Conservation (phyloP, 2,113 vertebrate genomes). For the Semnornis frantzii region DNA sequence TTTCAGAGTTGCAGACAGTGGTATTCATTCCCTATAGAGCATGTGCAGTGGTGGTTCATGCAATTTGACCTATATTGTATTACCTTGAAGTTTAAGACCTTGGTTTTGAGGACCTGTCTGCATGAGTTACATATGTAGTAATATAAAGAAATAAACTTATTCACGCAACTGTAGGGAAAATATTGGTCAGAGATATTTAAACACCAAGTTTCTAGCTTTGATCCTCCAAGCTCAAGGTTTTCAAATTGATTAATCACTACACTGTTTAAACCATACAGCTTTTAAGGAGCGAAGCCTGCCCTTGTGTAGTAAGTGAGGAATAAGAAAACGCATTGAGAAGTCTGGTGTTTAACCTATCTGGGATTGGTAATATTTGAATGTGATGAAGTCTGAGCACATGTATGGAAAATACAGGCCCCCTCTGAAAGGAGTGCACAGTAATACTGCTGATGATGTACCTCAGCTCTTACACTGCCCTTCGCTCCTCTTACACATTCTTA, state of each 20-base stretch:
- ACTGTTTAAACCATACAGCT: conserved; percentile 7
- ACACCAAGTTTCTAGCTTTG: background rate
- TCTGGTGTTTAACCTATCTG: background rate
- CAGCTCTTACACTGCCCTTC: background rate
- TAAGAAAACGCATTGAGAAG: background rate
- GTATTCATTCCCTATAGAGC: background rate
- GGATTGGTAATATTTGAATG: background rate
- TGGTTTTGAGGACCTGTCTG: background rate
- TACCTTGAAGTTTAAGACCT: background rate
- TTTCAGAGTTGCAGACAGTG: background rate
- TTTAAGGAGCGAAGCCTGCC: background rate
- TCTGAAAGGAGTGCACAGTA: background rate
- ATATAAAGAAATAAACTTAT: background rate
- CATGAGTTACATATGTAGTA: background rate
- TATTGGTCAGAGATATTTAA: background rate
- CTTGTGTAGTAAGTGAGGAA: background rate
- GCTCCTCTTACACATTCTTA: background rate
- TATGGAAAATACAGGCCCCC: background rate
- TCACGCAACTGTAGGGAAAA: background rate
- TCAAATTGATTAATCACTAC: conserved; percentile 30
- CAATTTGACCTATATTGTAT: background rate
- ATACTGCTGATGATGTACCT: background rate
- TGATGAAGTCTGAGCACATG: background rate
- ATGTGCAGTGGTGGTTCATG: background rate
- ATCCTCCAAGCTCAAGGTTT: background rate